Evolutionary conservation across 2,888 invertebrate genomes (phyloP).

Genomic region (Apeira syringaria): DNA sequence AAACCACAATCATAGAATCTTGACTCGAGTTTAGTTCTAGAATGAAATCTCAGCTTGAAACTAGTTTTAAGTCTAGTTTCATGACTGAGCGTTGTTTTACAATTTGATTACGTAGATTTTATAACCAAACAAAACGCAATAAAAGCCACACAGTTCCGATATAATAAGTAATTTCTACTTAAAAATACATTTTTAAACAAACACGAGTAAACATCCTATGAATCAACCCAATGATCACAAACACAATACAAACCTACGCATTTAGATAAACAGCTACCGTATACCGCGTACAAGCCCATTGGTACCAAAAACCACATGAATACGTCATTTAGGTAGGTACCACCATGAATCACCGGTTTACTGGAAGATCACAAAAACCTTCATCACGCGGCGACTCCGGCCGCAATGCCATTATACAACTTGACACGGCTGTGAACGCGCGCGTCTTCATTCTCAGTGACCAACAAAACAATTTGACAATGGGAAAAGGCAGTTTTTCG

Average conservation of each 20-base stretch:
- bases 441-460: constrained; percentile 6
- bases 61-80: too few species aligned
- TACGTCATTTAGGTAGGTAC: not conserved
- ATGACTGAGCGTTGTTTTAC: too few species aligned
- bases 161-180: not conserved
- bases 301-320: constrained; percentile 18
- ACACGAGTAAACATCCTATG: not conserved
- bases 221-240: not conserved
- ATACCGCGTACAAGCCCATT: constrained; percentile 16
- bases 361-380: constrained; percentile 17
- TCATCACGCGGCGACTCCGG: constrained; percentile 10
- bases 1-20: too few species aligned
- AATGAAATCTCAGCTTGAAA: too few species aligned
- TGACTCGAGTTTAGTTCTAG: too few species aligned
- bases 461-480: constrained; percentile 16
- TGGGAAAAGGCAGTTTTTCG: constrained; percentile 39
- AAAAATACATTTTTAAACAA: not conserved
- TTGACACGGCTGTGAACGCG: constrained; percentile 15
- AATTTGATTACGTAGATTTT: too few species aligned
- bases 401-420: constrained; percentile 24
- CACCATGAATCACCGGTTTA: constrained; percentile 19
- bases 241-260: not conserved
- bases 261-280: too few species aligned
- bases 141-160: too few species aligned
- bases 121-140: too few species aligned